These are phyloP conservation scores for Neogale vison DNA, from an alignment of 2,113 vertebrate species.

Conservation along the genomic window DNA sequence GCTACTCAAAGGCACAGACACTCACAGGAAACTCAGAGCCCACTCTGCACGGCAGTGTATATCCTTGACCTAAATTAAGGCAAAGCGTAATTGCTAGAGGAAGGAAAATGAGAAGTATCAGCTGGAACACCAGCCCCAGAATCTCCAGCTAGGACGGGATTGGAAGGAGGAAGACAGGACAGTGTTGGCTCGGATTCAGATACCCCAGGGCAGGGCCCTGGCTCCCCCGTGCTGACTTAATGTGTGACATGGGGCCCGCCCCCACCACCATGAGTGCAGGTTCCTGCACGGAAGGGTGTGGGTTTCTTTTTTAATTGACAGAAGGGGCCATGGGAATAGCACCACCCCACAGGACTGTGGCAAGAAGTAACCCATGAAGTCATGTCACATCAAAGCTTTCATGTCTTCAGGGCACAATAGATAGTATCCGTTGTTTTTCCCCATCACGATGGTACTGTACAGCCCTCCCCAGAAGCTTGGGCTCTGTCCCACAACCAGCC, in stretches of 20 bases:
- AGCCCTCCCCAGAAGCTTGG: neutral
- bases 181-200: neutral
- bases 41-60: neutral
- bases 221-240: neutral
- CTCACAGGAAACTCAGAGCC: neutral
- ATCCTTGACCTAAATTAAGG: slow-evolving; percentile 21
- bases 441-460: accelerated
- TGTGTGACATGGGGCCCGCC: neutral
- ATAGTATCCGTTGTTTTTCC: too few species aligned
- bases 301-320: neutral
- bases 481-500: accelerated
- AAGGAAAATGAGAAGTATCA: slow-evolving; percentile 8
- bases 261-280: neutral
- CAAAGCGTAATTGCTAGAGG: neutral
- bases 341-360: neutral
- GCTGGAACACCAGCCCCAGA: neutral
- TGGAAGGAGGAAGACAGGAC: neutral
- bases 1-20: neutral
- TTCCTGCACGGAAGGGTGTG: accelerated
- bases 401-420: neutral
- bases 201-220: accelerated
- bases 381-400: neutral
- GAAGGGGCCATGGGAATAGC: neutral
- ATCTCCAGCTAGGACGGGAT: neutral
- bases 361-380: neutral